Percentiles rank a stretch among this genome's conserved stretches.
phyloP scores from a whole-genome alignment of 2,797 vertebrate genomes.

The Lophius americanus region DNA sequence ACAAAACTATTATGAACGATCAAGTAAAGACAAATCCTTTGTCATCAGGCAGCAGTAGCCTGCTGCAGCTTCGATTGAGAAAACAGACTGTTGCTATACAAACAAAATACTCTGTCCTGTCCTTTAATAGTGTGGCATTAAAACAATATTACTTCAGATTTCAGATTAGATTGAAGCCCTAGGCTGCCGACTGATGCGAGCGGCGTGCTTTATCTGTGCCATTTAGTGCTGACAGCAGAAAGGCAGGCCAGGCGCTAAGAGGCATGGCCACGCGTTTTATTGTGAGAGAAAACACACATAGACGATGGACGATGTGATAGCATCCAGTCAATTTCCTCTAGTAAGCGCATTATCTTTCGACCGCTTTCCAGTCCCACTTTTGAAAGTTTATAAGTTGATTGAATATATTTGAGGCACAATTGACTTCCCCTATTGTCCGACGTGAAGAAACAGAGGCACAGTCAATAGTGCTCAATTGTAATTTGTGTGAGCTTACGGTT shows the following conservation, averaged over 20 bases:
- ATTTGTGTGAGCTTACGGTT: constrained; percentile 25
- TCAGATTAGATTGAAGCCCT: constrained; percentile 64
- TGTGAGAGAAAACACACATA: constrained; percentile 72
- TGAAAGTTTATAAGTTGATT: constrained; percentile 37
- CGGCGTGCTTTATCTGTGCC: constrained; percentile 68
- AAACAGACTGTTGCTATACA: constrained; percentile 58
- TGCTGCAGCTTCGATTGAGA: constrained; percentile 60
- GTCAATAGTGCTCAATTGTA: constrained; percentile 13
- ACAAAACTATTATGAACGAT: too few species aligned
- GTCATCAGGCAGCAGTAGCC: constrained; percentile 29
- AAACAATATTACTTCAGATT: constrained; percentile 72
- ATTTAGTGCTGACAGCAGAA: constrained; percentile 72
- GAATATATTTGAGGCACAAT: constrained; percentile 38
- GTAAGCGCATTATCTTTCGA: constrained; percentile 53
- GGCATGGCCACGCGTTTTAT: constrained; percentile 61
- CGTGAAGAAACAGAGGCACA: constrained; percentile 20
- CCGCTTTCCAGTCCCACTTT: constrained; percentile 33
- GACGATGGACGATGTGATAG: constrained; percentile 73
- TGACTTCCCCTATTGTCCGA: constrained; percentile 14
- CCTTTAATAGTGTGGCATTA: constrained; percentile 67
- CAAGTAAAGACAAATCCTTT: constrained; percentile 27
- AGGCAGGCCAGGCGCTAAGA: constrained; percentile 61
- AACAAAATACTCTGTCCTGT: constrained; percentile 64
- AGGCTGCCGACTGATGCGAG: constrained; percentile 60
- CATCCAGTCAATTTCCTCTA: constrained; percentile 77